Conservation (phyloP, 2,113 vertebrate genomes). For the Nanorana parkeri region DNA sequence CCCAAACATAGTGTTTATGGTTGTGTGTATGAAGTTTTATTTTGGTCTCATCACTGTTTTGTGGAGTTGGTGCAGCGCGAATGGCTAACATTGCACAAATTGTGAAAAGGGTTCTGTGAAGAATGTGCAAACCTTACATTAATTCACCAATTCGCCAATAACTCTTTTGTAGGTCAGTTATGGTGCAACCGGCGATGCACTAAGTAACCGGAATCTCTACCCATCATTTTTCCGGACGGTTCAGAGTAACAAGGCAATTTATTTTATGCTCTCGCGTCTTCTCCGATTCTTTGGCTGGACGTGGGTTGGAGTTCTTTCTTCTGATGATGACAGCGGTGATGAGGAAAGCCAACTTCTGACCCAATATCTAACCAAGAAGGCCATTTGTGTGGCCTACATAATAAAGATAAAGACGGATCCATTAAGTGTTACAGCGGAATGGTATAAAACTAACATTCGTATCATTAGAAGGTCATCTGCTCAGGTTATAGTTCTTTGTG, state of each 20-base stretch:
- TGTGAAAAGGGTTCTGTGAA: too few relatives aligned
- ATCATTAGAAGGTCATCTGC: neutral
- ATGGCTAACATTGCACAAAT: too few relatives aligned
- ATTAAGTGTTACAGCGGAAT: neutral
- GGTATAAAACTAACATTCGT: neutral
- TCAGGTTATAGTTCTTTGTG: constrained; percentile 22
- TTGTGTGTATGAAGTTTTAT: too few relatives aligned
- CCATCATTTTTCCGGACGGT: constrained; percentile 20
- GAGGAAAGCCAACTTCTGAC: neutral
- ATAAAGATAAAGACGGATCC: neutral
- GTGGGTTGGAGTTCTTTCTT: constrained; percentile 23
- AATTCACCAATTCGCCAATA: too few relatives aligned
- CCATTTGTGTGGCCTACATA: constrained; percentile 13
- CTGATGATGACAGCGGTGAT: constrained; percentile 14
- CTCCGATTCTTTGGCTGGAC: constrained; percentile 8
- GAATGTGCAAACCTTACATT: too few relatives aligned
- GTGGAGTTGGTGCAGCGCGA: too few relatives aligned
- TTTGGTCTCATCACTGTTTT: too few relatives aligned
- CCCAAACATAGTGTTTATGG: too few relatives aligned
- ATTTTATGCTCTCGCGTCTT: neutral
- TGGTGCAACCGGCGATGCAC: neutral
- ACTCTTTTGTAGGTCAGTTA: constrained; percentile 28
- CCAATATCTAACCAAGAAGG: neutral
- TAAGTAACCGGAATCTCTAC: neutral
- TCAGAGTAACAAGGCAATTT: neutral